These are phyloP conservation scores for Isichthys henryi DNA, from an alignment of 2,113 vertebrate genomes.

Conservation along the genomic window DNA sequence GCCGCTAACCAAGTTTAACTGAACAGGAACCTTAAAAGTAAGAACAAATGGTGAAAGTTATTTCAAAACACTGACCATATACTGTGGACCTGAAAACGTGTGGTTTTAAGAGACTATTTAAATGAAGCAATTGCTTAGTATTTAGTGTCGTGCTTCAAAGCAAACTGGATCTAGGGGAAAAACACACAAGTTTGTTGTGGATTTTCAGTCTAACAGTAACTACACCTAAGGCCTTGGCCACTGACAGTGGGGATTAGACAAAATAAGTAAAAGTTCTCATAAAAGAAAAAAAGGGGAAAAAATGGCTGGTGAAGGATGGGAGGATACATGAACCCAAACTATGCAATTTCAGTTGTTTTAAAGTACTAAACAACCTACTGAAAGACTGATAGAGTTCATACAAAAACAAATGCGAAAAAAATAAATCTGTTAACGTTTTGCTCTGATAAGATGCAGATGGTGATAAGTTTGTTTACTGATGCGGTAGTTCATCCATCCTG, in stretches of 20 bases:
- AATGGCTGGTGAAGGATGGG: constrained; percentile 44
- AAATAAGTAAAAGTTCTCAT: constrained; percentile 35
- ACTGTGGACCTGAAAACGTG: constrained; percentile 46
- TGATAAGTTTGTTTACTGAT: constrained; percentile 26
- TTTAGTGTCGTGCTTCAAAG: constrained; percentile 55
- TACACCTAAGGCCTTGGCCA: constrained; percentile 44
- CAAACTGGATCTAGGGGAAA: constrained; percentile 55
- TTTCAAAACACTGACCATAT: constrained; percentile 42
- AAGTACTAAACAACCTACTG: constrained; percentile 47
- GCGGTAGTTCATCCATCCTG: constrained; percentile 52
- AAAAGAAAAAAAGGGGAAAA: constrained; percentile 19
- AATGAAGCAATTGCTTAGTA: constrained; percentile 55
- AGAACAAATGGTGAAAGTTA: constrained; percentile 46
- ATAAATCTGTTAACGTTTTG: constrained; percentile 31
- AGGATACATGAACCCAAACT: constrained; percentile 41
- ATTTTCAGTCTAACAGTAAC: constrained; percentile 50
- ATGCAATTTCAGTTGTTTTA: constrained; percentile 37
- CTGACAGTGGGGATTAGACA: constrained; percentile 51
- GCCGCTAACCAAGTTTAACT: background rate
- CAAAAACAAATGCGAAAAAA: constrained; percentile 44
- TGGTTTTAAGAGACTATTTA: constrained; percentile 46
- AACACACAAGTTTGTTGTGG: constrained; percentile 26
- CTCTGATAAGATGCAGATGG: constrained; percentile 30
- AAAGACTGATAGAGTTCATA: constrained; percentile 39
- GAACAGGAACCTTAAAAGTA: background rate